phyloP scores from a whole-genome alignment of 2,797 vertebrate species.

The Sciurus vulgaris region DNA sequence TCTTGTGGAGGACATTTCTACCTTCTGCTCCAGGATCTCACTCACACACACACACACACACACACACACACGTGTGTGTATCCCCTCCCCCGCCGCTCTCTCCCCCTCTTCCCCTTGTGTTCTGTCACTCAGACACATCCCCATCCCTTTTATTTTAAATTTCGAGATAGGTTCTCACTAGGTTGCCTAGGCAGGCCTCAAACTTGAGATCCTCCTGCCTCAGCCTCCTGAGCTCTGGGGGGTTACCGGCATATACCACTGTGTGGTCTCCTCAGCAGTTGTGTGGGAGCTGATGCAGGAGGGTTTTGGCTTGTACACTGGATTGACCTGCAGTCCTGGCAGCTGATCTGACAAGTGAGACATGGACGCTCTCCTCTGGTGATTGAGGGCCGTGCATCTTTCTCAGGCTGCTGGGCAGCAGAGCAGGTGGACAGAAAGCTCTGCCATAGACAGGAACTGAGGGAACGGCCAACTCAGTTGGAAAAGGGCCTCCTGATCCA shows the following conservation, averaged over 20 bases:
- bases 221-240: background rate
- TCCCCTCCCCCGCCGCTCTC: too few relatives aligned
- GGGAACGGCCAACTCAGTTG: background rate
- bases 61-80: too few relatives aligned
- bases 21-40: background rate
- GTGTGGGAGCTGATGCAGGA: rapidly evolving
- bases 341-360: background rate
- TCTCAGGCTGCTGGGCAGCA: background rate
- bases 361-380: background rate
- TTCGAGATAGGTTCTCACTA: too few relatives aligned
- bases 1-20: background rate
- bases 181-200: too few relatives aligned
- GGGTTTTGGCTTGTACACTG: background rate
- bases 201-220: too few relatives aligned
- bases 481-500: background rate
- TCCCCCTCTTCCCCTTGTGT: too few relatives aligned
- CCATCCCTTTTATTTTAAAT: too few relatives aligned
- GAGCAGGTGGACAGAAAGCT: background rate
- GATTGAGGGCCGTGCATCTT: too few relatives aligned
- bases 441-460: too few relatives aligned
- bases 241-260: too few relatives aligned
- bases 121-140: too few relatives aligned
- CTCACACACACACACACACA: too few relatives aligned
- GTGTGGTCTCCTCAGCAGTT: background rate
- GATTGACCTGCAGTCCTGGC: background rate